Evolutionary conservation across 2,888 invertebrate species (phyloP).

Genomic region (Dolomedes plantarius): DNA sequence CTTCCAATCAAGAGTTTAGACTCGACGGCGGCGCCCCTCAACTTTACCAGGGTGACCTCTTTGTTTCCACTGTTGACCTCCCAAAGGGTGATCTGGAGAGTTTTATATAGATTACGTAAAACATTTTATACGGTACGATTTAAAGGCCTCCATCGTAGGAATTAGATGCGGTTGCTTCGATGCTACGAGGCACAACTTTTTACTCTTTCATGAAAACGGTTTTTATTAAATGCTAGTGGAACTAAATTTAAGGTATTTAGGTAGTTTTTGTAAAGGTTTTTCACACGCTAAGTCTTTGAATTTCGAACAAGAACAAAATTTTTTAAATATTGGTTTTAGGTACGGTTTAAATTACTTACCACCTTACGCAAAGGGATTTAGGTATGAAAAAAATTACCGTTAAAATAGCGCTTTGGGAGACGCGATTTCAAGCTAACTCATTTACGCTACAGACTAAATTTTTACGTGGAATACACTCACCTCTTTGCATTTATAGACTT

Average conservation of each 20-base stretch:
- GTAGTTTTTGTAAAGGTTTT: slow-evolving; percentile 4
- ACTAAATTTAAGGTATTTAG: not conserved
- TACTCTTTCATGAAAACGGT: not conserved
- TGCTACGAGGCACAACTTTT: not conserved
- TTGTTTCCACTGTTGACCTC: not conserved
- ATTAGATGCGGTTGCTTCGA: not conserved
- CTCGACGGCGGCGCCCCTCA: slow-evolving; percentile 69
- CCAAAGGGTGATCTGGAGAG: not conserved
- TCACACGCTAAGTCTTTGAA: not conserved
- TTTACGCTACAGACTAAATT: no score
- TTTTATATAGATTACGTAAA: not conserved
- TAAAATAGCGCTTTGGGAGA: no score
- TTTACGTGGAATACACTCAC: not conserved
- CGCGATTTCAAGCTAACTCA: no score
- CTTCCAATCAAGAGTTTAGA: slow-evolving; percentile 70
- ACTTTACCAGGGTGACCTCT: slow-evolving; percentile 50
- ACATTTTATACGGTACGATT: not conserved
- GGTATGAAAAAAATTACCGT: no score
- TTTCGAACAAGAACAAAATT: not conserved
- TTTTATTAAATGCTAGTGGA: not conserved
- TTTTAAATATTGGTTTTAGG: not conserved
- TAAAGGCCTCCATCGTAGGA: not conserved
- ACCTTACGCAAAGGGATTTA: no score
- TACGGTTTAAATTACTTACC: no score
- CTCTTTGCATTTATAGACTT: slow-evolving; percentile 2